Percentiles rank a stretch among this genome's conserved stretches.
These are phyloP conservation scores for Prunella strophiata DNA, from an alignment of 2,797 vertebrate species.

Conservation along the genomic window DNA sequence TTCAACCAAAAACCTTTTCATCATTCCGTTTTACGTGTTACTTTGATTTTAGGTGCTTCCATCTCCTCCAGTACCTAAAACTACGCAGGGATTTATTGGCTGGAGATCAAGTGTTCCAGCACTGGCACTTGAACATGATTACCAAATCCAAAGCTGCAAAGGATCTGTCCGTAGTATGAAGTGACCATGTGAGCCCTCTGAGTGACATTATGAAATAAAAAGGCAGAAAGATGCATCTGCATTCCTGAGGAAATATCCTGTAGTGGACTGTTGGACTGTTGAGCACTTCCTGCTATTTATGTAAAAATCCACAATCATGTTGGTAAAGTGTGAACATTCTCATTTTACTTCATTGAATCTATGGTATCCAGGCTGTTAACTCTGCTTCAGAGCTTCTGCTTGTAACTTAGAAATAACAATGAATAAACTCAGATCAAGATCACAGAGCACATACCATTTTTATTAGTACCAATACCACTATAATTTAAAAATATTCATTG, in stretches of 20 bases:
- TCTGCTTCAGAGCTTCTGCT: neutral
- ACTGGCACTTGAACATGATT: conserved; percentile 75
- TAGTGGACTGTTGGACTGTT: neutral
- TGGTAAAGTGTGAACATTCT: neutral
- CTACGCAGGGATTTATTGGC: conserved; percentile 85
- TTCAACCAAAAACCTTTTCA: neutral
- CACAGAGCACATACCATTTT: neutral
- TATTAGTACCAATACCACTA: neutral
- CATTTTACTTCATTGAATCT: neutral
- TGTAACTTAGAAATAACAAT: neutral
- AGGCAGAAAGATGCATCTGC: neutral
- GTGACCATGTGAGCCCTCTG: conserved; percentile 75
- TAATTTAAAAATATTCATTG: neutral
- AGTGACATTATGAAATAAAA: conserved; percentile 50
- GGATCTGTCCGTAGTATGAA: conserved; percentile 74
- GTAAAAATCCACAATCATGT: neutral
- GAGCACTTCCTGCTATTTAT: neutral
- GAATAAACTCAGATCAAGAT: neutral
- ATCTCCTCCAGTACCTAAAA: conserved; percentile 84
- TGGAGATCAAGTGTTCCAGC: conserved; percentile 81
- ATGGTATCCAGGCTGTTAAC: neutral
- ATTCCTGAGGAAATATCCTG: neutral
- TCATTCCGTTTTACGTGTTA: neutral
- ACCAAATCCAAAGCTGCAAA: conserved; percentile 75
- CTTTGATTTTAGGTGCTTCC: conserved; percentile 75